Evolutionary conservation across 2,888 invertebrate genomes (phyloP).

Genomic region (Machimus rusticus): DNA sequence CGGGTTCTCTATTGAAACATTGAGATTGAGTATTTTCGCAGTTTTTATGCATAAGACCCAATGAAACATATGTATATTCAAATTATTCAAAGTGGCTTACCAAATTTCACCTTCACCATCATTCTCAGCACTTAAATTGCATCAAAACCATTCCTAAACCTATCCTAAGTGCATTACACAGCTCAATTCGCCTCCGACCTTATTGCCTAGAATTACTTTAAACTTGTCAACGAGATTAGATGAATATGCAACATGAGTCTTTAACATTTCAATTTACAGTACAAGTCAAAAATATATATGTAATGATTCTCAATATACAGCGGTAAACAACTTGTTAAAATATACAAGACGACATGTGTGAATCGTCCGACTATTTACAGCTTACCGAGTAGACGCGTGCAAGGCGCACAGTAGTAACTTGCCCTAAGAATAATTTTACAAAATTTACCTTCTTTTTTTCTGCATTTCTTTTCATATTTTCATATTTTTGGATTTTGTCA

Average conservation of each 20-base stretch:
- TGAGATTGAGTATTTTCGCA: too few relatives aligned
- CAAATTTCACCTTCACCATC: background rate
- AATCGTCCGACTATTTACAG: background rate
- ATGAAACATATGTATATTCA: too few relatives aligned
- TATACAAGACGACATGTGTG: background rate
- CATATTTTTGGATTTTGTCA: background rate
- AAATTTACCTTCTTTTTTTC: background rate
- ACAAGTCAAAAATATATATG: slow-evolving; percentile 33
- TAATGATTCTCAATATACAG: slow-evolving; percentile 23
- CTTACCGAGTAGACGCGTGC: slow-evolving; percentile 8
- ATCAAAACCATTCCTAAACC: background rate
- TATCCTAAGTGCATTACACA: background rate
- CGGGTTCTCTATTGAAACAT: too few relatives aligned
- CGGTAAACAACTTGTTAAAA: slow-evolving; percentile 27
- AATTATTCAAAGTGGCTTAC: background rate
- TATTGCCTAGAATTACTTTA: slow-evolving; percentile 22
- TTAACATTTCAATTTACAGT: slow-evolving; percentile 34
- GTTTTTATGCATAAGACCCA: too few relatives aligned
- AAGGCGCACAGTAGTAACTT: background rate
- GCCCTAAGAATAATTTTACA: slow-evolving; percentile 1
- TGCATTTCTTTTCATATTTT: background rate
- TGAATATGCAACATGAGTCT: slow-evolving; percentile 38
- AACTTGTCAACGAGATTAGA: slow-evolving; percentile 34
- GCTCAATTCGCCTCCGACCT: background rate
- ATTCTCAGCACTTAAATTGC: background rate